These are phyloP conservation scores for Sebastes fasciatus DNA, from an alignment of 2,113 vertebrate genomes.

Conservation along the genomic window DNA sequence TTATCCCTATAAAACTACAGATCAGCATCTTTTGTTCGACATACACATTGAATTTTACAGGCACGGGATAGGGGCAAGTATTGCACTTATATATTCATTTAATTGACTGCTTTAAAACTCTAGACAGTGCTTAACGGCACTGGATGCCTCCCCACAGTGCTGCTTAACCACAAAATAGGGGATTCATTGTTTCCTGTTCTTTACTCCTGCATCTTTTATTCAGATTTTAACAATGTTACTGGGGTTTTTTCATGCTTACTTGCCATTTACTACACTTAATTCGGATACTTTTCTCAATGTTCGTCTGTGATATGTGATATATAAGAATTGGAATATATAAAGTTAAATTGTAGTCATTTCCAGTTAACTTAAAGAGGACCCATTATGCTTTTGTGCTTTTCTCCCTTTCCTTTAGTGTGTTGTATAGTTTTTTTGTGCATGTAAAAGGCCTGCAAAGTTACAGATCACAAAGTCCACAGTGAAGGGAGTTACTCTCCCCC, in stretches of 20 bases:
- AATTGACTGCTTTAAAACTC: neutral
- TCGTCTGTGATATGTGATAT: neutral
- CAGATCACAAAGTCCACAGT: too few relatives aligned
- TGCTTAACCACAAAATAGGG: neutral
- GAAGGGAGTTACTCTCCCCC: too few relatives aligned
- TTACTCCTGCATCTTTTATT: neutral
- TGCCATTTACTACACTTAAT: neutral
- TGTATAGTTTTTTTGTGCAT: too few relatives aligned
- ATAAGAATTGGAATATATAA: neutral
- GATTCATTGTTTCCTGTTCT: neutral
- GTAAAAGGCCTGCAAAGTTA: too few relatives aligned
- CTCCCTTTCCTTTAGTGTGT: too few relatives aligned
- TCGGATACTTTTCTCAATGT: neutral
- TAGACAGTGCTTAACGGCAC: neutral
- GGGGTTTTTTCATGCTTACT: neutral
- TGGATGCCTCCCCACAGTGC: neutral
- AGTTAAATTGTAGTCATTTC: neutral
- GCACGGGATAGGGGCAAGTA: neutral
- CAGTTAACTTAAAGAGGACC: neutral
- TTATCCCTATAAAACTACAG: neutral
- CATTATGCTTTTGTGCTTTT: too few relatives aligned
- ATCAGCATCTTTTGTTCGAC: neutral
- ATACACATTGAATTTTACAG: neutral
- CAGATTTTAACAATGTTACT: neutral
- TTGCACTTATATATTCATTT: conserved; percentile 6